Base-by-base conservation (phyloP, 2,888 invertebrate species). In the Tetheella fluctuosa region DNA sequence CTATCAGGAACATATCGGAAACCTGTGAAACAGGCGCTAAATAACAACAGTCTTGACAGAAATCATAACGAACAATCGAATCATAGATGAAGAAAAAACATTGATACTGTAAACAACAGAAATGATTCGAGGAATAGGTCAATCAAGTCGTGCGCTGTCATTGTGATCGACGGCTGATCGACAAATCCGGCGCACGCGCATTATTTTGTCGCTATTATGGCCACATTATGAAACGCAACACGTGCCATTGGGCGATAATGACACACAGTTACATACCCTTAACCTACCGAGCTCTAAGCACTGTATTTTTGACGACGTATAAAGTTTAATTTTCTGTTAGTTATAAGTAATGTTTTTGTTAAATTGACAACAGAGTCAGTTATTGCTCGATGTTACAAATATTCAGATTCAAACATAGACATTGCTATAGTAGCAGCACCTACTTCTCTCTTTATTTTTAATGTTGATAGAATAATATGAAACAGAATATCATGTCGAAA, bases 101-200 rank as follows among this genome's bases (percentile, higher is more conserved):
- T 54, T 8, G 30, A 17, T 25, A 25, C 53, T 54, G 28, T 54
- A 54, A 55, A 71, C 66, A 69, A 65, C 69, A 63, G 69, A 59
- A 17, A 59, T 59, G 23, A 52, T 69, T 66, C 70, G 17, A 55
- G 10, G 34, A 52, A 52, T 37, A 48, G 34, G 52, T 58, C 34
- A 17, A 58, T 58, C 34, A 10, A 52, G 34, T 62, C 63, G 63
- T 54, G 61, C 61, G 62, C 63, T 64, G 61, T 62, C 60, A 60
- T 63, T 60, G 71, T 74, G 68, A 72, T 65, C 71, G 79, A 76
- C 81, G 74, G 79, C 73, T 74, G 79, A 80, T 78, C 66, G 75
- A 74, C 55, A 55, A 55, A 55, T 55, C 55, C 55, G 55, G 59
- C 59, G 17, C 20, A 20, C 42, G 42, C 42, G 42, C 42, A 42